phyloP scores from a whole-genome alignment of 2,888 invertebrate genomes.

The Himalopsyche japonica region DNA sequence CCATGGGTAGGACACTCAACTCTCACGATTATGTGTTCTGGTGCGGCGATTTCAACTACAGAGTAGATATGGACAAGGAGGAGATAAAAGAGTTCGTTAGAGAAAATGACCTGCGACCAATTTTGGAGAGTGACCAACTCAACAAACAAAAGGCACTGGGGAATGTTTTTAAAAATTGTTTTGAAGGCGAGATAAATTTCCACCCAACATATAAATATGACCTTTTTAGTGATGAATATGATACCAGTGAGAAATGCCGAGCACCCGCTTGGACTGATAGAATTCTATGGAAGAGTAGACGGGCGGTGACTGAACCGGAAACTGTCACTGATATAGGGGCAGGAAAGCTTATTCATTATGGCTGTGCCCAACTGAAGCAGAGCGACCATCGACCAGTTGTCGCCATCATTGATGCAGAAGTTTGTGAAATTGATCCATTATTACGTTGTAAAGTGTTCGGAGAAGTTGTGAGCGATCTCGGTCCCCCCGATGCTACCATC shows the following conservation, averaged over 20 bases:
- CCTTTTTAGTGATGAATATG: constrained; percentile 97
- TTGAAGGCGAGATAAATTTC: constrained; percentile 90
- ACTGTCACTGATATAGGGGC: constrained; percentile 68
- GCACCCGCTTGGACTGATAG: constrained; percentile 99
- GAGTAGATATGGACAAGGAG: constrained; percentile 94
- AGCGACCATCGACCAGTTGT: constrained; percentile 97
- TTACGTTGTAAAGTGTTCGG: constrained; percentile 80
- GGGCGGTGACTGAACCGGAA: constrained; percentile 72
- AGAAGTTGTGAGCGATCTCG: constrained; percentile 82
- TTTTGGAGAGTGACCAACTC: constrained; percentile 88
- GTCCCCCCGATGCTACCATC: constrained; percentile 94
- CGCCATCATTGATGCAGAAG: constrained; percentile 86
- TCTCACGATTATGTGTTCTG: constrained; percentile 99
- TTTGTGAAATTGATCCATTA: constrained; percentile 76
- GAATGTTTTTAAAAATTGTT: constrained; percentile 88
- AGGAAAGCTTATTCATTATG: constrained; percentile 85
- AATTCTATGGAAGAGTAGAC: constrained; percentile 88
- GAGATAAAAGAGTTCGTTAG: constrained; percentile 85
- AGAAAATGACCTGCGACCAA: constrained; percentile 71
- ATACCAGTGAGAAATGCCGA: constrained; percentile 96
- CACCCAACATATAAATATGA: constrained; percentile 99
- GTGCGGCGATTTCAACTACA: constrained; percentile 99
- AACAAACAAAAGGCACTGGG: constrained; percentile 77
- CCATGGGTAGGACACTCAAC: constrained; percentile 88
- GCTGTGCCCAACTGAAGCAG: constrained; percentile 92